phyloP scores from a whole-genome alignment of 2,888 invertebrate genomes.

The Acutogordius australiensis region DNA sequence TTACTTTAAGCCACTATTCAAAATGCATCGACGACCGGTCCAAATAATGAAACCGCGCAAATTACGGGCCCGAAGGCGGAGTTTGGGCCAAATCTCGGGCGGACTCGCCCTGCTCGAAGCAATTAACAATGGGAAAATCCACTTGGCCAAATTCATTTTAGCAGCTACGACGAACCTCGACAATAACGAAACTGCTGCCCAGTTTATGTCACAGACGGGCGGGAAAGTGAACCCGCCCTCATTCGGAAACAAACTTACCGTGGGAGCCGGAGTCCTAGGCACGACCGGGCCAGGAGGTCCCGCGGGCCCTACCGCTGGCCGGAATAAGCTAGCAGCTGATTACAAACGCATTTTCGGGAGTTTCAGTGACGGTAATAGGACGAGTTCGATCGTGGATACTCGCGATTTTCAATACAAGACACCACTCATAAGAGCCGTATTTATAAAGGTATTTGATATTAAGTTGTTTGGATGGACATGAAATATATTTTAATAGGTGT shows the following conservation, averaged over 20 bases:
- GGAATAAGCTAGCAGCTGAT: not conserved
- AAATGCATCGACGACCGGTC: too few relatives aligned
- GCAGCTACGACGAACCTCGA: conserved; percentile 17
- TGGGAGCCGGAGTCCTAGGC: not conserved
- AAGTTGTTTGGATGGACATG: too few relatives aligned
- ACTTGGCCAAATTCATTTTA: conserved; percentile 20
- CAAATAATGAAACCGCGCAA: not conserved
- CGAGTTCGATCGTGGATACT: conserved; percentile 18
- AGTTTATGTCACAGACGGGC: not conserved
- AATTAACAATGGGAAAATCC: conserved; percentile 19
- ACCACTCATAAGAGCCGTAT: conserved; percentile 19
- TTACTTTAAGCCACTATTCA: too few relatives aligned
- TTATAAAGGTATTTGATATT: conserved; percentile 22
- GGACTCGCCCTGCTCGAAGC: conserved; percentile 20
- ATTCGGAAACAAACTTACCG: too few relatives aligned
- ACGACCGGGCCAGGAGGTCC: not conserved
- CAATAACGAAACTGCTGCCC: too few relatives aligned
- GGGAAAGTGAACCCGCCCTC: not conserved
- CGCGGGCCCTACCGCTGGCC: not conserved
- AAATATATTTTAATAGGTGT: too few relatives aligned
- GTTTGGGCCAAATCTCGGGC: conserved; percentile 15
- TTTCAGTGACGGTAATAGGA: not conserved
- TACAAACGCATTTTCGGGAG: too few relatives aligned
- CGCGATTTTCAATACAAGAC: conserved; percentile 21
- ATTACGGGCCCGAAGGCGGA: not conserved